Evolutionary conservation across 2,888 invertebrate species (phyloP), one percentile per base, ranked within the genome.

Genomic region (Cataglyphis cursor): DNA sequence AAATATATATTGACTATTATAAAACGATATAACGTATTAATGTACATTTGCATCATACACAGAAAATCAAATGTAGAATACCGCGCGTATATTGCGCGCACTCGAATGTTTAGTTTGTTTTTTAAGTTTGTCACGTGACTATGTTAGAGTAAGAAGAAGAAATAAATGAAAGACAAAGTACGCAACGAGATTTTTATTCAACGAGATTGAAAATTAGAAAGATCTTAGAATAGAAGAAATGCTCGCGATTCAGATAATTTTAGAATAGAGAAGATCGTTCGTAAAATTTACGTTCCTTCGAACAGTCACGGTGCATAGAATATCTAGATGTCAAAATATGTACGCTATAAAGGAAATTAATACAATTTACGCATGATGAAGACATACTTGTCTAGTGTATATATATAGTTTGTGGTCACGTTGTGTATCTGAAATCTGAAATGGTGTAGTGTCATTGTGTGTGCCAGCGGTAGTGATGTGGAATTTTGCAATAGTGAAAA

Each of bases 401-500:
- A 44, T 59, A 9, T 5, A 31, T 61, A 48, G 44, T 74, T 62
- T 21, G 15, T 61, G 74, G 44, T 48, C 74, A 61, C 74, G 74
- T 44, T 61, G 61, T 21, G 28, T 44, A 28, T 73, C 3, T 2
- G 28, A 15, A 10, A 18, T 21, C 18, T 3, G 21, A 44, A 28
- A 18, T 28, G 41, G n/a, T 48, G 72, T 80, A 90, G 89, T 92
- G 84, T 87, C 87, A 87, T 64, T 62, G 64, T 31, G 38, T 38
- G 28, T 18, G 54, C 28, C 66, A 15, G 59, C 44, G 59, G 59
- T 80, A 93, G 94, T 94, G 94, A 94, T 94, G 94, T 94, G 94
- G 94, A 94, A 93, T 90, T 93, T 93, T 92, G 82, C 84, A 90
- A 91, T 90, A 90, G 87, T 88, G 87, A 87, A 92, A 94, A 92